Conservation (phyloP, 2,888 invertebrate species). For the Eurois occulta region DNA sequence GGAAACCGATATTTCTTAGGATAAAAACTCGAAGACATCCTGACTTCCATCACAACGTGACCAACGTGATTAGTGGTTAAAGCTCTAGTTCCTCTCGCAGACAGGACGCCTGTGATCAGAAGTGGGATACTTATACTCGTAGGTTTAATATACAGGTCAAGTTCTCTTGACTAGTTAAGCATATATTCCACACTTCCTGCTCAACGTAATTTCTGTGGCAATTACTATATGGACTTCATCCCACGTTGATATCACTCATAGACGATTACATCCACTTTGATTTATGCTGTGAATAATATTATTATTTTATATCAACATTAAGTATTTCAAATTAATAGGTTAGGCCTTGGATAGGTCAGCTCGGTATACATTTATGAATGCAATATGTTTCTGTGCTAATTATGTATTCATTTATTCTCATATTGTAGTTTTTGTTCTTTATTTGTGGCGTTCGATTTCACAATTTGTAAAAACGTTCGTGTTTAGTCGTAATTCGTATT, state of each 20-base stretch:
- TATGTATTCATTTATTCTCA: constrained; percentile 39
- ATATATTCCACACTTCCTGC: constrained; percentile 47
- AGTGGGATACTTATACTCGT: not conserved
- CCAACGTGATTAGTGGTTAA: not conserved
- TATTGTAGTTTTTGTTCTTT: constrained; percentile 29
- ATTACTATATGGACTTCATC: constrained; percentile 46
- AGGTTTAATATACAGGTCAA: constrained; percentile 11
- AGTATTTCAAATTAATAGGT: constrained; percentile 56
- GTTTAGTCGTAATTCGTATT: constrained; percentile 24
- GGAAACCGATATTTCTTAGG: not conserved
- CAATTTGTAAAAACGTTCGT: constrained; percentile 22
- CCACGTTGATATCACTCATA: constrained; percentile 50
- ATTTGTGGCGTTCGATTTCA: constrained; percentile 36
- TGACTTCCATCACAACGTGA: not conserved
- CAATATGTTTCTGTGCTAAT: constrained; percentile 31
- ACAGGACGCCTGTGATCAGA: not conserved
- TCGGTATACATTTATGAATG: constrained; percentile 29
- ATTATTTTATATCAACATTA: constrained; percentile 45
- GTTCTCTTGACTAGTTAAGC: constrained; percentile 21
- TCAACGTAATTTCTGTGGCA: constrained; percentile 51
- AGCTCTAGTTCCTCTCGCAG: not conserved
- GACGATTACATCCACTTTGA: constrained; percentile 52
- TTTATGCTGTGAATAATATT: constrained; percentile 56
- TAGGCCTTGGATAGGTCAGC: constrained; percentile 60
- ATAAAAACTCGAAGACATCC: not conserved